Conservation (phyloP, 2,888 invertebrate genomes). For the Dolichomitus sp. region DNA sequence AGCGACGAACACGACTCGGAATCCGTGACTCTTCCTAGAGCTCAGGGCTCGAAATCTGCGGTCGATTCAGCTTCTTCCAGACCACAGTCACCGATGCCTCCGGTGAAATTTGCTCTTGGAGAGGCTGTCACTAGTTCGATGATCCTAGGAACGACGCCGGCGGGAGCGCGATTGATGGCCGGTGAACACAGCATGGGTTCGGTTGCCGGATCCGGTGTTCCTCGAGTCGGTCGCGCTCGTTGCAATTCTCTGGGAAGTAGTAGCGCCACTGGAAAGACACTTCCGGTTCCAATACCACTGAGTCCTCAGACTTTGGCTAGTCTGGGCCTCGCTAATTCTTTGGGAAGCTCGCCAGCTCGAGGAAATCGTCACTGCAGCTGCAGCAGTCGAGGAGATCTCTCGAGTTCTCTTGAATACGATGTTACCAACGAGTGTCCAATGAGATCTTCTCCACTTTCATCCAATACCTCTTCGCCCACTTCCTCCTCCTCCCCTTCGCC, state of each 20-base stretch:
- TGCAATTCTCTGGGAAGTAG: constrained; percentile 90
- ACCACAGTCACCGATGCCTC: constrained; percentile 85
- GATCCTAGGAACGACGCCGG: constrained; percentile 76
- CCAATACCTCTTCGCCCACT: constrained; percentile 78
- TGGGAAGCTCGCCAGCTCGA: constrained; percentile 75
- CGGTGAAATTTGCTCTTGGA: constrained; percentile 90
- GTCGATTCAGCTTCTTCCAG: constrained; percentile 74
- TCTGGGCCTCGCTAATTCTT: constrained; percentile 88
- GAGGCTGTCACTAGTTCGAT: constrained; percentile 88
- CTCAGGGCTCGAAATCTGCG: constrained; percentile 74
- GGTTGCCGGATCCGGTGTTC: constrained; percentile 39
- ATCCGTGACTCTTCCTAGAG: constrained; percentile 3
- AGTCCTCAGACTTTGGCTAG: constrained; percentile 90
- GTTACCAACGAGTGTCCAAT: constrained; percentile 78
- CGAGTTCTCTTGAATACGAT: constrained; percentile 88
- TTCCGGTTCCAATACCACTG: constrained; percentile 84
- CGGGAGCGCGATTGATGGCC: constrained; percentile 73
- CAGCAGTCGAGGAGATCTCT: constrained; percentile 91
- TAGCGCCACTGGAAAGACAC: constrained; percentile 71
- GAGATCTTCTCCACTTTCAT: constrained; percentile 79
- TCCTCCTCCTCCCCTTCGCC: constrained; percentile 74
- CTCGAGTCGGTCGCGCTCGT: constrained; percentile 85
- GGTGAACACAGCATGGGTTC: constrained; percentile 68
- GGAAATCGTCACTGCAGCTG: constrained; percentile 89
- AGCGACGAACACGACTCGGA: constrained; percentile 57